Evolutionary conservation across 2,797 vertebrate genomes (phyloP), one percentile per base, ranked within the genome.

Genomic region (Lepus oiostolus): DNA sequence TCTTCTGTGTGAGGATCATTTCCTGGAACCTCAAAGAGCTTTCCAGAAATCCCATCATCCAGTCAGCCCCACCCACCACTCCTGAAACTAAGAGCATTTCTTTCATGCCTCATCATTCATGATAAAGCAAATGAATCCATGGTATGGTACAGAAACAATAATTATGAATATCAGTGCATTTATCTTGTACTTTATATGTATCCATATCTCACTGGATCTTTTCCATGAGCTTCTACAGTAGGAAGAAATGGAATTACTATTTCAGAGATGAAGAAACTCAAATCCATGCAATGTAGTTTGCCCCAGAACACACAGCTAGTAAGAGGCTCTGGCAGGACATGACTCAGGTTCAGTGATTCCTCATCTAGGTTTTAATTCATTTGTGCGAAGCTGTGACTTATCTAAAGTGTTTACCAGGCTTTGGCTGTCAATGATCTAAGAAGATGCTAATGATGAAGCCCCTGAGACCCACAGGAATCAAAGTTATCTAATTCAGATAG

Each of bases 61-160:
- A 26, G 22, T 71, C 47, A 72, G 85, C 47, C 84, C 24, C 28
- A 72, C 26, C 68, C 24, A 77, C 32, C 81, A 88, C 1, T 16
- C 19, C 60, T 50, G 81, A 91, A 91, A 90, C 50, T 24, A 76
- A 63, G 0, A 62, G 52, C 28, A 83, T 85, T 94, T 94, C 75
- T 72, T 85, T 89, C 26, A 47, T 26, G 84, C 14, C 32, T 86
- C 58, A 14, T 70, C 35, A 67, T 74, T 80, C 94, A 67, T 80
- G 26, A 84, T 76, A 79, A 83, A 80, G 47, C n/a, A 52, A 81
- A 65, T 75, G 65, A 92, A 26, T 93, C 90, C 86, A 76, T 12
- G 32, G 3, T 11, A 76, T 12, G 32, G 3, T 11, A 80, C 5
- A 80, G 60, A 94, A 92, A 50, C 30, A 30, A 42, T 26, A 86